Evolutionary conservation across 2,888 invertebrate species (phyloP).

Genomic region (Scaptomyza parva): DNA sequence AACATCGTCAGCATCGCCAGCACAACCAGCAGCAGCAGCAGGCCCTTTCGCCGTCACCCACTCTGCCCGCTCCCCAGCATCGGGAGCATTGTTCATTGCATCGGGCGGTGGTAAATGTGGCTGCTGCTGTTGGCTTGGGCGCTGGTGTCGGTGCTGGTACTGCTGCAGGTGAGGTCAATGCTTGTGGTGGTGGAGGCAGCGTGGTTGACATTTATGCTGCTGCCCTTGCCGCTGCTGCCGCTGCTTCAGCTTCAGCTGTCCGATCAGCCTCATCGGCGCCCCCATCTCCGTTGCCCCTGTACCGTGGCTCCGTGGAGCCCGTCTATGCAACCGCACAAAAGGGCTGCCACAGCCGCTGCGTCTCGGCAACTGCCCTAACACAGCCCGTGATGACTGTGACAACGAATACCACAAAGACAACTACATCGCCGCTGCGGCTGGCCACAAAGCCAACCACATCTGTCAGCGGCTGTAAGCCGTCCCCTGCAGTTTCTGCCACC

Average conservation of each 20-base stretch:
- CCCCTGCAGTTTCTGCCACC: slow-evolving; percentile 23
- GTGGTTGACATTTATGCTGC: slow-evolving; percentile 71
- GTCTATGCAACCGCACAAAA: slow-evolving; percentile 84
- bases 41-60: slow-evolving; percentile 21
- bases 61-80: slow-evolving; percentile 6
- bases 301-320: slow-evolving; percentile 70
- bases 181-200: slow-evolving; percentile 50
- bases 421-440: slow-evolving; percentile 49
- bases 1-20: slow-evolving; percentile 23
- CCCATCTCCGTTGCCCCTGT: slow-evolving; percentile 53
- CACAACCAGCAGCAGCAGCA: slow-evolving; percentile 31
- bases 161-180: slow-evolving; percentile 33
- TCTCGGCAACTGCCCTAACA: slow-evolving; percentile 77
- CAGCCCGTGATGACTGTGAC: slow-evolving; percentile 77
- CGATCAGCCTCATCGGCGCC: slow-evolving; percentile 46
- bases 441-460: slow-evolving; percentile 21
- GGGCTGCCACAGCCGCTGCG: slow-evolving; percentile 73
- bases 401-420: slow-evolving; percentile 60
- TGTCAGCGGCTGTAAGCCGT: slow-evolving; percentile 25
- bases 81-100: slow-evolving; percentile 59
- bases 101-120: slow-evolving; percentile 69
- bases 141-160: slow-evolving; percentile 22
- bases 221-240: slow-evolving; percentile 64
- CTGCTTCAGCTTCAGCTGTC: slow-evolving; percentile 41
- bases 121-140: slow-evolving; percentile 66